These are phyloP conservation scores for Thunnus albacares DNA, from an alignment of 2,797 vertebrate genomes.

Conservation along the genomic window DNA sequence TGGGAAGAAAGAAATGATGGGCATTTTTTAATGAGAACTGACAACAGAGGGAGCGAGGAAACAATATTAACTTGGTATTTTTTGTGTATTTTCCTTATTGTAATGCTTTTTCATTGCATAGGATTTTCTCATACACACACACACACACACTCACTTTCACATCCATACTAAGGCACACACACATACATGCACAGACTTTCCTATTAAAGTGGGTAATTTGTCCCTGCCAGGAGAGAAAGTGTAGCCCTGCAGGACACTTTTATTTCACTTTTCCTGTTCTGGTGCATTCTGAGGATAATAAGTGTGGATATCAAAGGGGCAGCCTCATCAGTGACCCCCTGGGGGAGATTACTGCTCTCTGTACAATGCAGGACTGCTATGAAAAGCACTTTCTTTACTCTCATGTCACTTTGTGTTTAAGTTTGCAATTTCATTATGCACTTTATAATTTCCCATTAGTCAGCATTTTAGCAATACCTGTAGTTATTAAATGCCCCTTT, in stretches of 20 bases:
- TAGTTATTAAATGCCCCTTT: slow-evolving; percentile 32
- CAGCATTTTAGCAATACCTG: slow-evolving; percentile 34
- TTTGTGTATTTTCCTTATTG: too few species aligned
- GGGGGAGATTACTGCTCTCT: slow-evolving; percentile 34
- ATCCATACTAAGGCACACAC: neutral
- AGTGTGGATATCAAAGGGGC: slow-evolving; percentile 51
- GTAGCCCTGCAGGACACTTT: slow-evolving; percentile 38
- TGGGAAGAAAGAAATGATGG: too few species aligned
- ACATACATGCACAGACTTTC: neutral
- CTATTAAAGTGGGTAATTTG: slow-evolving; percentile 36
- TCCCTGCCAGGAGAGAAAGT: slow-evolving; percentile 40
- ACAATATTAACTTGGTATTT: too few species aligned
- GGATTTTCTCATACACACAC: too few species aligned
- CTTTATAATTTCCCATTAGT: slow-evolving; percentile 31
- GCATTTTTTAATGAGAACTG: too few species aligned
- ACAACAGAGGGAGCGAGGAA: too few species aligned
- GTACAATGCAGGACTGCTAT: slow-evolving; percentile 34
- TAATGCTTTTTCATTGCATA: too few species aligned
- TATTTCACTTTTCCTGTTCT: slow-evolving; percentile 58
- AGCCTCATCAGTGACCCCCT: slow-evolving; percentile 42
- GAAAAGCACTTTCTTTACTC: slow-evolving; percentile 61
- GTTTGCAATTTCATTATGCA: slow-evolving; percentile 32
- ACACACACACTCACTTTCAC: neutral
- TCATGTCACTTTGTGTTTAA: slow-evolving; percentile 42
- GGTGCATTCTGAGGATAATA: slow-evolving; percentile 63